These are phyloP conservation scores for Saccostrea glomerata DNA, from an alignment of 1,140 invertebrate species.

Conservation along the genomic window DNA sequence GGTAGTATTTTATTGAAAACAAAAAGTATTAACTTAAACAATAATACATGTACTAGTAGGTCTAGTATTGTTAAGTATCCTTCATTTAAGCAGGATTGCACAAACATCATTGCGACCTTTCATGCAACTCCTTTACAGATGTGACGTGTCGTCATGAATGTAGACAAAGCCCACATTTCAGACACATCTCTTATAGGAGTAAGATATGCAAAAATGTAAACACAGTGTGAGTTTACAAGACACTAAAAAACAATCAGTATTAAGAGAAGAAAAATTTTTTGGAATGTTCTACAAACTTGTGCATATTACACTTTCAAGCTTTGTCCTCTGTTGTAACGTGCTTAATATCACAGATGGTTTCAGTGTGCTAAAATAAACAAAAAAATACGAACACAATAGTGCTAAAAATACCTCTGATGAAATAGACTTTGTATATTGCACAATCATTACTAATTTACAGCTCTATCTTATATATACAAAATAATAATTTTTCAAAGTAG, in stretches of 20 bases:
- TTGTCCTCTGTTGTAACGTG: background rate
- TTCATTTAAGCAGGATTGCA: too few species aligned
- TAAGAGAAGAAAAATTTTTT: background rate
- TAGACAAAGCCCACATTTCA: conserved; percentile 20
- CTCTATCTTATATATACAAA: background rate
- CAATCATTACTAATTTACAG: background rate
- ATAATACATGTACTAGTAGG: too few species aligned
- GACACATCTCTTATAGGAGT: background rate
- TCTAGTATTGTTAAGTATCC: too few species aligned
- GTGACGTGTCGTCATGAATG: conserved; percentile 3
- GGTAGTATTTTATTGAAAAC: too few species aligned
- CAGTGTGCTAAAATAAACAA: background rate
- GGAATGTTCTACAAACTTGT: background rate
- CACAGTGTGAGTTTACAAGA: background rate
- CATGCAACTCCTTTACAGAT: too few species aligned
- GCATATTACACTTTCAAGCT: background rate
- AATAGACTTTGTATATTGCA: conserved; percentile 35
- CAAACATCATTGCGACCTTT: too few species aligned
- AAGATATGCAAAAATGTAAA: background rate
- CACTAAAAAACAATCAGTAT: background rate
- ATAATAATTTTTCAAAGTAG: background rate
- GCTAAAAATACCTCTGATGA: conserved; percentile 33
- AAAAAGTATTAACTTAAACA: too few species aligned
- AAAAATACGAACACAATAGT: conserved; percentile 8
- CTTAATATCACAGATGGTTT: conserved; percentile 22